Base-by-base conservation (phyloP, 2,888 invertebrate species). In the Drosophila testacea region DNA sequence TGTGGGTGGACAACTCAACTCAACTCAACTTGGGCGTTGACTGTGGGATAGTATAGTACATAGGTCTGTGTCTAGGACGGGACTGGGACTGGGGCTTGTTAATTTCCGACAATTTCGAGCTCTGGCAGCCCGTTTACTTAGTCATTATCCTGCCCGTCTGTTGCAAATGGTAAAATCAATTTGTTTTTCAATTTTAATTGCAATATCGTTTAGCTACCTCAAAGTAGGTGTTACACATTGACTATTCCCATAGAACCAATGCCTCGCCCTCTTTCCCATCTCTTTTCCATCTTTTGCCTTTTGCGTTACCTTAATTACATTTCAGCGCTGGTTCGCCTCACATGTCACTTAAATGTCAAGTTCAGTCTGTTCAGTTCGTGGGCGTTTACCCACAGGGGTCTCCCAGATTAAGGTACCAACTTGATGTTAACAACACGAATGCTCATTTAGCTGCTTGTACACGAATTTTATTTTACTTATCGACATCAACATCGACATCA, bases 261-360 rank as follows among this genome's bases (percentile, higher is more conserved):
- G 39, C 48, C 41, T 42, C 44, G 16, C 11, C 47, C 34, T 11
- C 13, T 22, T 46, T 30, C 47, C 44, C 50, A 6, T 47, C 57
- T 13, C 30, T 42, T 47, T 5, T 22, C 7, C 4, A 11, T 6
- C 16, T 27, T 51, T 34, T 27, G 7, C 32, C 48, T 34, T 36
- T 27, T 50, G 36, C 52, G 41, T 51, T 11, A 47, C 69, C 59
- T 72, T 79, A 83, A 83, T 83, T 86, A 79, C 74, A 75, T 69
- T 79, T 83, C 63, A 81, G 50, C 66, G 50, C 57, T 56, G 55
- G 57, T 54, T 50, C 63, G 59, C 47, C 57, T 63, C 52, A 74
- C 67, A 76, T 79, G 83, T 78, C 85, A 75, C 69, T 77, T 85
- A 81, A 88, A 85, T 86, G 88, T 81, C 85, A 85, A 86, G 69